Evolutionary conservation across 2,797 vertebrate genomes (phyloP).

Genomic region (Rallus crepitans): DNA sequence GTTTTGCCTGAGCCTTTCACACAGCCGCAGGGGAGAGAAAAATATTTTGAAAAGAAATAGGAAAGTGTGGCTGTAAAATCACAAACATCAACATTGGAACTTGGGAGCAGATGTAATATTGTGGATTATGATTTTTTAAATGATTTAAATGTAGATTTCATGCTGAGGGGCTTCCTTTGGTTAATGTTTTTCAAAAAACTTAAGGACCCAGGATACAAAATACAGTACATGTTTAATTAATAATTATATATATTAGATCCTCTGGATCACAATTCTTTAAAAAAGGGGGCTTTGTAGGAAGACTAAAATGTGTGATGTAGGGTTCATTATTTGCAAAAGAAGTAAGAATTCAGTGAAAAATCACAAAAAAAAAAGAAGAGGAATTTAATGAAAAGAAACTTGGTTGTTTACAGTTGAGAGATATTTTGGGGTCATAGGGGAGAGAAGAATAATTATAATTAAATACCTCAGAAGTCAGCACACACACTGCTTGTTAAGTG

Average conservation of each 20-base stretch:
- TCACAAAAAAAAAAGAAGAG: not conserved
- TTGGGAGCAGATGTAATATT: not conserved
- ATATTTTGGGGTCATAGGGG: not conserved
- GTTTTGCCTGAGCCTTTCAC: constrained; percentile 13
- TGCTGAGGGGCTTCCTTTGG: not conserved
- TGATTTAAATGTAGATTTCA: not conserved
- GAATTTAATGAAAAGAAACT: not conserved
- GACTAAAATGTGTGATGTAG: not conserved
- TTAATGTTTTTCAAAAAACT: not conserved
- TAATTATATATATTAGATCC: not conserved
- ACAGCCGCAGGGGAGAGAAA: not conserved
- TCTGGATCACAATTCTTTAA: not conserved
- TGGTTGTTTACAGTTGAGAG: not conserved
- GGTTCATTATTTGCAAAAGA: not conserved
- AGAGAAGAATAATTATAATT: not conserved
- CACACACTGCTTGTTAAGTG: not conserved
- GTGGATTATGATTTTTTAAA: not conserved
- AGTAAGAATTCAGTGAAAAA: not conserved
- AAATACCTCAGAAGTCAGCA: not conserved
- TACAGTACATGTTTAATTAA: not conserved
- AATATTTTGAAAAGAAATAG: constrained; percentile 42
- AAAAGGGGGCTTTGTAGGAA: not conserved
- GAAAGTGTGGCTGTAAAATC: constrained; percentile 39
- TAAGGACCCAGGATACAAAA: not conserved
- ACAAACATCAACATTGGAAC: constrained; percentile 9